Base-by-base conservation (phyloP, 2,113 vertebrate genomes). In the Vanacampus margaritifer region DNA sequence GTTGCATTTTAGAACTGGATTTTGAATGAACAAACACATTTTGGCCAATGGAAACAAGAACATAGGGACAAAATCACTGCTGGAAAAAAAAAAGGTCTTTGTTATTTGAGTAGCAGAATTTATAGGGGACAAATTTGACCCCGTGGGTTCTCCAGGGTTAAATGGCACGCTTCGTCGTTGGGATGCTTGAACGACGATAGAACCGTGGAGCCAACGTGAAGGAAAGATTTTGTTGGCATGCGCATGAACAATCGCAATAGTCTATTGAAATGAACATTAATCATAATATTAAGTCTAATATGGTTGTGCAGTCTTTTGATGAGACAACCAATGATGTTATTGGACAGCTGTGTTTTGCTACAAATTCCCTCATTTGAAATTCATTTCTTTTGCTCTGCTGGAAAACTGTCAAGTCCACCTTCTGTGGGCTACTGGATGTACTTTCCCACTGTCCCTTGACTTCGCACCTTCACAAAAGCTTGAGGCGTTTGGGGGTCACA, bases 401-500 rank as follows among this genome's bases (percentile, higher is more conserved):
- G 53, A 83, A 1, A 71, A 24, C 36, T 57, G 60, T 80, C 72
- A 78, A 73, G 74, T 64, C 68, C 64, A 80, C 69, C 43, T 46
- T 1, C 43, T 41, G 39, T 41, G 39, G 39, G 39, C 39, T 41
- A 9, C 28, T 32, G 28, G 28, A 32, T 11, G 43, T 5, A 46
- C 6, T 16, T 17, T 17, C 17, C 16, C 43, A 19, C 43, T 14
- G 3, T 16, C 16, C 16, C 43, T 46, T 46, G 43, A 46, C 43
- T 72, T 83, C 76, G 75, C 67, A 28, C 54, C 10, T 51, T 57
- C 60, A 61, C 53, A 63, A 60, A 62, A n/a, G n/a, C n/a, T n/a
- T 91, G 89, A 94, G 87, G 59, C 83, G 75, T 69, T 19, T 2
- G 2, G 53, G 50, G 53, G 53, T 57, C 26, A 78, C 72, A 71